phyloP scores from a whole-genome alignment of 2,888 invertebrate genomes.

The Metallyticus violacea region DNA sequence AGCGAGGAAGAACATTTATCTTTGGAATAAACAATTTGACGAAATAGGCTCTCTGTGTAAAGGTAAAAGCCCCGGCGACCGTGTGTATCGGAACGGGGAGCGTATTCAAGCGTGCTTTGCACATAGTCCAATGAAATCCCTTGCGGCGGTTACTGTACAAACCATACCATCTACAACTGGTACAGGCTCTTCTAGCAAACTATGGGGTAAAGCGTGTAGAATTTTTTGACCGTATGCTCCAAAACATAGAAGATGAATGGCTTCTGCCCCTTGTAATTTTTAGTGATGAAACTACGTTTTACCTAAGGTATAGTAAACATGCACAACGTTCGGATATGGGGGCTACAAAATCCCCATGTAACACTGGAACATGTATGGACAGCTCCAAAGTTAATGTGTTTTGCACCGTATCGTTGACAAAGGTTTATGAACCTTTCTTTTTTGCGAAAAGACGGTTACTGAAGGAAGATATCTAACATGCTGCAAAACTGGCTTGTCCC shows the following conservation, averaged over 20 bases:
- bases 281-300: background rate
- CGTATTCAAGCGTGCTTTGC: background rate
- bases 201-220: too few relatives aligned
- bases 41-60: background rate
- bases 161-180: too few relatives aligned
- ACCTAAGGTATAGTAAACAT: background rate
- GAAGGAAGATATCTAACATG: too few relatives aligned
- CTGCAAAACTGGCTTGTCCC: too few relatives aligned
- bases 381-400: background rate
- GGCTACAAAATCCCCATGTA: background rate
- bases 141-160: too few relatives aligned
- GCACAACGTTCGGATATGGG: conserved; percentile 1
- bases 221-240: too few relatives aligned
- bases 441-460: too few relatives aligned
- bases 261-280: background rate
- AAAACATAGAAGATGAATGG: background rate
- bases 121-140: background rate
- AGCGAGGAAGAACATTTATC: background rate
- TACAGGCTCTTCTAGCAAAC: too few relatives aligned
- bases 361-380: background rate
- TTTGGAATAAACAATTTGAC: background rate
- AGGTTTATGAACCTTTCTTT: background rate
- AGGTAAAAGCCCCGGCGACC: background rate
- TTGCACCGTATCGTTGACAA: background rate
- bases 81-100: background rate